Evolutionary conservation across 2,888 invertebrate genomes (phyloP).

Genomic region (Osmoderma eremita): DNA sequence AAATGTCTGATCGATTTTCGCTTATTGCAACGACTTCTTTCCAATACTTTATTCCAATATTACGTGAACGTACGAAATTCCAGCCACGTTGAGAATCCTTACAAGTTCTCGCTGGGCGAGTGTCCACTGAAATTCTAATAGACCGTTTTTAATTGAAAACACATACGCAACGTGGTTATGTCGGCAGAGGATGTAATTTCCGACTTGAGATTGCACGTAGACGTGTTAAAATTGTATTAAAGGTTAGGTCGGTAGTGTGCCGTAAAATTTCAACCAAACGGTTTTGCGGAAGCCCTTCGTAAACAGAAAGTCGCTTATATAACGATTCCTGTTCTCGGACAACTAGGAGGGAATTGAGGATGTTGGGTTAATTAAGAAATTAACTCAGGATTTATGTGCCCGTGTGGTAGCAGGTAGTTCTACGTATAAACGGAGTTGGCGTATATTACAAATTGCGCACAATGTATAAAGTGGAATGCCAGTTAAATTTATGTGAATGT

Average conservation of each 20-base stretch:
- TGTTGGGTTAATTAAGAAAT: conserved; percentile 9
- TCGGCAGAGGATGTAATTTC: conserved; percentile 46
- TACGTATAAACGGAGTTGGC: too few relatives aligned
- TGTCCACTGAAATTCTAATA: conserved; percentile 45
- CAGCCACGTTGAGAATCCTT: conserved; percentile 43
- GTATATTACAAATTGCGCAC: too few relatives aligned
- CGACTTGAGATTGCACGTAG: conserved; percentile 42
- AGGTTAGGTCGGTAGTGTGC: background rate
- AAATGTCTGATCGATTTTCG: conserved; percentile 16
- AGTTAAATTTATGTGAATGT: too few relatives aligned
- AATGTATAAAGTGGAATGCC: too few relatives aligned
- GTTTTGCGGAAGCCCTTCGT: background rate
- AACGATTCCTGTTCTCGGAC: background rate
- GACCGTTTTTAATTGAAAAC: conserved; percentile 47
- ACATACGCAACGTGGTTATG: conserved; percentile 44
- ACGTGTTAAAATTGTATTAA: conserved; percentile 32
- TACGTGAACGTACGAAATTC: conserved; percentile 38
- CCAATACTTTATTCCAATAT: background rate
- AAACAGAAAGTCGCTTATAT: background rate
- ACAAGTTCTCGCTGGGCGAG: conserved; percentile 41
- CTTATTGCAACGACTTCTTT: conserved; percentile 4
- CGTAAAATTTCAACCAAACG: conserved; percentile 7
- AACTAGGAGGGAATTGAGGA: background rate
- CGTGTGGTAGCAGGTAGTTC: background rate
- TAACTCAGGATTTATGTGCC: background rate